These are phyloP conservation scores for Gallinago jamesoni DNA, from an alignment of 2,113 vertebrate genomes.

Conservation along the genomic window DNA sequence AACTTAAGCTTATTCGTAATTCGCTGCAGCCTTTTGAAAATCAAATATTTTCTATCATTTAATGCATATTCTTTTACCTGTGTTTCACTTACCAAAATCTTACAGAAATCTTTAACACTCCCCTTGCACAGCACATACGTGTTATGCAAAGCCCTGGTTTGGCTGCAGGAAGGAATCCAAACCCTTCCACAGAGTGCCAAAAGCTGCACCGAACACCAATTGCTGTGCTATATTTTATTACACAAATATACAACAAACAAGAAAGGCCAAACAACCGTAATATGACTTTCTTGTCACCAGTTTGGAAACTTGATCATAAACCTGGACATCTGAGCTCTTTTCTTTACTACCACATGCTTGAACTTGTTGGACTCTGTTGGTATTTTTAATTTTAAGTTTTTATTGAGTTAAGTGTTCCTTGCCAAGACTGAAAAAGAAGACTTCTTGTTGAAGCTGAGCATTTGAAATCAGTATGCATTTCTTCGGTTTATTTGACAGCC, in stretches of 20 bases:
- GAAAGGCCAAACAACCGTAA: background rate
- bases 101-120: background rate
- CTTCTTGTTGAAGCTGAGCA: background rate
- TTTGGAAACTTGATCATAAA: background rate
- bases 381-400: slow-evolving; percentile 22
- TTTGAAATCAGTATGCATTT: background rate
- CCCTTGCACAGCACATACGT: background rate
- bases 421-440: background rate
- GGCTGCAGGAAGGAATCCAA: background rate
- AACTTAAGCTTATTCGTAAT: background rate
- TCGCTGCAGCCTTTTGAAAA: background rate
- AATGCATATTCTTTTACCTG: background rate
- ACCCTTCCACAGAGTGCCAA: background rate
- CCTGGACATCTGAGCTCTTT: background rate
- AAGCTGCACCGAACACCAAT: background rate
- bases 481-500: background rate
- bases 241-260: background rate
- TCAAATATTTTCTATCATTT: background rate
- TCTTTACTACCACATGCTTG: background rate
- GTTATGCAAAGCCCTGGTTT: background rate
- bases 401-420: background rate
- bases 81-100: background rate
- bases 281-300: background rate
- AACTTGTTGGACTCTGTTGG: background rate
- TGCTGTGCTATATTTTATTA: background rate